A percentile compares a stretch with the other conserved stretches of the same genome.
Conservation (phyloP, 2,797 vertebrate genomes). For the Acridotheres tristis region DNA sequence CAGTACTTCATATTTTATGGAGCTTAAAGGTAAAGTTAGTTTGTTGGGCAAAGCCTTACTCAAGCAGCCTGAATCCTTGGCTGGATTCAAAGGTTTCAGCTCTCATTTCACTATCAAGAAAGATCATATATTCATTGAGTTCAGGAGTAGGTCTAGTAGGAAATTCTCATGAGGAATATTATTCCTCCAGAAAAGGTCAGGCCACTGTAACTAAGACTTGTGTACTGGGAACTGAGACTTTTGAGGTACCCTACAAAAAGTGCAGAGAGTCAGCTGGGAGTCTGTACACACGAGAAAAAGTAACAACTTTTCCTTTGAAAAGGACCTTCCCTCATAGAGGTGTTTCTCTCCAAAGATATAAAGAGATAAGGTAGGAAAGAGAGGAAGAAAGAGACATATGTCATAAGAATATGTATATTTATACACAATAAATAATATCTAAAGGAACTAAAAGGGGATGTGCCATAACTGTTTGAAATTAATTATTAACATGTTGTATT, state of each 20-base stretch:
- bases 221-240: neutral
- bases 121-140: neutral
- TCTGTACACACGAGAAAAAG: neutral
- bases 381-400: neutral
- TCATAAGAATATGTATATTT: neutral
- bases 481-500: neutral
- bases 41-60: neutral
- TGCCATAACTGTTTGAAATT: neutral
- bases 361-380: neutral
- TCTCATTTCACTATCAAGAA: neutral
- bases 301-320: neutral
- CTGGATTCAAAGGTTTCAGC: neutral
- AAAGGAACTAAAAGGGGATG: neutral
- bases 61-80: neutral
- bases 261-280: neutral
- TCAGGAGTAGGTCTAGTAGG: neutral
- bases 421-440: neutral
- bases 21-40: neutral
- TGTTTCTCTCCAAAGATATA: neutral
- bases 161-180: neutral
- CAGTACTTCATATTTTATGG: neutral
- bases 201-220: neutral
- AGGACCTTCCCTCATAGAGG: accelerated
- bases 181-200: neutral
- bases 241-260: neutral